phyloP scores from a whole-genome alignment of 2,113 vertebrate genomes.

The Willisornis vidua region DNA sequence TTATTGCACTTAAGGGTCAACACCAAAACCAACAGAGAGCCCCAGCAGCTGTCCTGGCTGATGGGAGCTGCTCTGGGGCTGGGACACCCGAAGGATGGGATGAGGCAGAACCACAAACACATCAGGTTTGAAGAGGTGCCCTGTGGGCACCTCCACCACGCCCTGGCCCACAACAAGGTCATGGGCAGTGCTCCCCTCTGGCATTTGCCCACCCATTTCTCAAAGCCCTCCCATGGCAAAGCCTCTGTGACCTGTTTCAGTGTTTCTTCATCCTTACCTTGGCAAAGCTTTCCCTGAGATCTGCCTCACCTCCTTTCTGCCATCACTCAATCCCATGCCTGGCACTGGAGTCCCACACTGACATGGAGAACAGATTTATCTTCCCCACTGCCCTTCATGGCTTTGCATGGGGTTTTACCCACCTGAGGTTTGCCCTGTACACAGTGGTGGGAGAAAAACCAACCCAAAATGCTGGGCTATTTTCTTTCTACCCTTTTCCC shows the following conservation, averaged over 20 bases:
- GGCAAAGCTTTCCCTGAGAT: not conserved
- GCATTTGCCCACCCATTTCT: not conserved
- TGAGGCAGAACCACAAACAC: fast-evolving
- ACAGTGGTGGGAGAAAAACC: not conserved
- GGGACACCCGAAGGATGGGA: not conserved
- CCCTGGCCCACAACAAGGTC: not conserved
- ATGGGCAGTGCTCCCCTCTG: fast-evolving
- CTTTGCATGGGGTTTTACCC: not conserved
- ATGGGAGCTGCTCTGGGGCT: not conserved
- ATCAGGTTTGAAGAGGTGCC: not conserved
- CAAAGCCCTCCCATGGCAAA: not conserved
- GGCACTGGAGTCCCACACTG: fast-evolving
- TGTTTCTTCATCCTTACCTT: not conserved
- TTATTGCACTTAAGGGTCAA: not conserved
- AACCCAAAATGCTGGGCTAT: fast-evolving
- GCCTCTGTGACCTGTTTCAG: not conserved
- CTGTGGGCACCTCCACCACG: not conserved
- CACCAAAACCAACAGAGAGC: not conserved
- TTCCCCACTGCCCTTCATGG: fast-evolving
- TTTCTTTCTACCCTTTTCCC: not conserved
- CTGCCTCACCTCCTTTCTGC: not conserved
- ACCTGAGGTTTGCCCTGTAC: not conserved
- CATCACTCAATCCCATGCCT: not conserved
- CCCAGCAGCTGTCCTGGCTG: not conserved
- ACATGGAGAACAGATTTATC: fast-evolving